Conservation (phyloP, 2,888 invertebrate species). For the Acleris emargana region DNA sequence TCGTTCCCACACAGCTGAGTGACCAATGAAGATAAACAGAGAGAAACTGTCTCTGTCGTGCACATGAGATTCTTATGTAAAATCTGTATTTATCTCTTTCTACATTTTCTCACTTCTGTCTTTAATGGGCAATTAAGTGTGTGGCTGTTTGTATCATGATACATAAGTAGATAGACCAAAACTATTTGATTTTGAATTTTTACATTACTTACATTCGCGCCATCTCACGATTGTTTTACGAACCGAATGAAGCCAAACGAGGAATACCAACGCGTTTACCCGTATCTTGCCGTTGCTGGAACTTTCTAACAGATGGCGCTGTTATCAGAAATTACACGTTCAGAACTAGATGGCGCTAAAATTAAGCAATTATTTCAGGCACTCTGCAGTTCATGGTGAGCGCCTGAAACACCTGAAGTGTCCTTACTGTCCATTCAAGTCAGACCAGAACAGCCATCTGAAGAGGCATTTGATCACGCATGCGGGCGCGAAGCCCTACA, state of each 20-base stretch:
- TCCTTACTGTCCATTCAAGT: constrained; percentile 87
- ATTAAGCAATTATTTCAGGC: constrained; percentile 71
- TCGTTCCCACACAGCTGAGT: too few species aligned
- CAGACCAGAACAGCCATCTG: constrained; percentile 87
- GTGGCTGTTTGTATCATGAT: too few species aligned
- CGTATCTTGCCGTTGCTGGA: background rate
- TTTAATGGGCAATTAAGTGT: too few species aligned
- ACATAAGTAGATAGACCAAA: too few species aligned
- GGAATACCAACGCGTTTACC: background rate
- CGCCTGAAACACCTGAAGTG: constrained; percentile 84
- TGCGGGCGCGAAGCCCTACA: constrained; percentile 92
- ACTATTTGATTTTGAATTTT: too few species aligned
- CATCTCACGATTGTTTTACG: constrained; percentile 40
- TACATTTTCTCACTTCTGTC: too few species aligned
- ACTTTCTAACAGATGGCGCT: constrained; percentile 11
- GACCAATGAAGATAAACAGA: too few species aligned
- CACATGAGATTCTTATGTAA: too few species aligned
- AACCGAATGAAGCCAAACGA: background rate
- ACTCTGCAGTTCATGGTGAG: constrained; percentile 83
- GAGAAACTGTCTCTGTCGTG: too few species aligned
- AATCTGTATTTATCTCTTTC: too few species aligned
- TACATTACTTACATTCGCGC: too few species aligned
- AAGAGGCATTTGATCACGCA: constrained; percentile 92
- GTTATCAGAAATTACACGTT: background rate
- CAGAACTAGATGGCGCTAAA: constrained; percentile 45